A percentile compares a stretch with the other conserved stretches of the same genome.
phyloP scores from a whole-genome alignment of 2,113 vertebrate species.

The Meleagris gallopavo region DNA sequence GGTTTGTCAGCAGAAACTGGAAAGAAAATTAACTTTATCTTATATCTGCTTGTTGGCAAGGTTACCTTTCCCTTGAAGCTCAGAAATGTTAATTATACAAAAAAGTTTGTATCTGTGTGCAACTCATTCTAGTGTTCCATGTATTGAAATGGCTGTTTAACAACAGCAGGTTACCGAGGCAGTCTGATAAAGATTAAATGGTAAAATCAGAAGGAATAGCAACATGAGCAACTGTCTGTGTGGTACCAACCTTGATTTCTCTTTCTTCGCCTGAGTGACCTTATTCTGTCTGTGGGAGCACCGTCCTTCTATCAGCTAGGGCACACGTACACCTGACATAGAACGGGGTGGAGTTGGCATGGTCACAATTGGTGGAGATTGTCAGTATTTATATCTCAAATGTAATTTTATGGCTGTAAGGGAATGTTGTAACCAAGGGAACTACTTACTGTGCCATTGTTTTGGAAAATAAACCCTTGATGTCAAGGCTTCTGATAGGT shows the following conservation, averaged over 20 bases:
- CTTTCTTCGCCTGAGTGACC: background rate
- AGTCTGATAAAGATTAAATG: background rate
- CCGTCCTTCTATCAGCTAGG: background rate
- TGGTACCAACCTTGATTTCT: background rate
- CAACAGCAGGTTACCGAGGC: too few species aligned
- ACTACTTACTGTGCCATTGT: background rate
- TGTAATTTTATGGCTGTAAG: background rate
- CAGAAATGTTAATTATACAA: background rate
- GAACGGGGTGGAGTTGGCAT: background rate
- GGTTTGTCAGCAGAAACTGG: too few species aligned
- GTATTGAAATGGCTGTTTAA: background rate
- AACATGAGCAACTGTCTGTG: background rate
- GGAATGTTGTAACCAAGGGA: conserved; percentile 39
- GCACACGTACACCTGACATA: background rate
- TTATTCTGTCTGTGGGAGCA: background rate
- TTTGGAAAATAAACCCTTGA: background rate
- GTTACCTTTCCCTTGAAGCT: background rate
- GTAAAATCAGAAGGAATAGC: background rate
- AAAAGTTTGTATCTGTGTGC: background rate
- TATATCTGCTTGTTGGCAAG: background rate
- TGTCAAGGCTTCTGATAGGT: background rate
- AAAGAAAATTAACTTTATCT: background rate
- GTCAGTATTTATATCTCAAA: background rate
- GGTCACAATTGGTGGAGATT: background rate
- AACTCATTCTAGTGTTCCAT: background rate